Conservation (phyloP, 1,140 invertebrate genomes). For the Phymastichus coffea region DNA sequence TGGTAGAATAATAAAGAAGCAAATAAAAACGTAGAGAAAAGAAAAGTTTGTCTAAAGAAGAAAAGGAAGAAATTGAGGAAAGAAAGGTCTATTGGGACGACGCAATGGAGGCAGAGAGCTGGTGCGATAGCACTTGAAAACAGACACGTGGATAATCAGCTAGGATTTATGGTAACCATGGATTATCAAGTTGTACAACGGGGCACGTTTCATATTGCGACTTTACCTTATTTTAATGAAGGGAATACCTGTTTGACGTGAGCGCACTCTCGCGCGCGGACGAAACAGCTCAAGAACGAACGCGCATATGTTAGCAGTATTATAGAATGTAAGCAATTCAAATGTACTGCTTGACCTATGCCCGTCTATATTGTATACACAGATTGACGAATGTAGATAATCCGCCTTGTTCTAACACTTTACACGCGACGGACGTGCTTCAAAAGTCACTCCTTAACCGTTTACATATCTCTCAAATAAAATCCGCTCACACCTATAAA, state of each 20-base stretch:
- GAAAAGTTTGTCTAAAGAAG: slow-evolving; percentile 26
- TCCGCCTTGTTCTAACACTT: too few relatives aligned
- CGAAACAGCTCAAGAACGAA: slow-evolving; percentile 29
- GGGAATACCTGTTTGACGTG: slow-evolving; percentile 50
- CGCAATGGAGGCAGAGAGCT: slow-evolving; percentile 31
- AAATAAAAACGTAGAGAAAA: slow-evolving; percentile 8
- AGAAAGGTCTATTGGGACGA: background rate
- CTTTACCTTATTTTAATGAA: slow-evolving; percentile 55
- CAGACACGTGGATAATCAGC: slow-evolving; percentile 57
- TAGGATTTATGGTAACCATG: slow-evolving; percentile 59
- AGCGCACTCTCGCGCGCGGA: slow-evolving; percentile 1
- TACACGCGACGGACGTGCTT: too few relatives aligned
- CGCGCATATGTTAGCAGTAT: too few relatives aligned
- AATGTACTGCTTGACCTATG: too few relatives aligned
- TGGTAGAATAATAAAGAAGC: background rate
- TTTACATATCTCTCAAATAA: too few relatives aligned
- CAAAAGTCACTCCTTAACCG: too few relatives aligned
- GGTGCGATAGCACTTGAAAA: slow-evolving; percentile 52
- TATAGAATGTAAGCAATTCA: too few relatives aligned
- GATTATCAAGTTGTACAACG: slow-evolving; percentile 59
- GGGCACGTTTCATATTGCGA: slow-evolving; percentile 57
- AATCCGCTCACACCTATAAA: too few relatives aligned
- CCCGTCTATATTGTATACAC: too few relatives aligned
- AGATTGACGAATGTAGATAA: too few relatives aligned
- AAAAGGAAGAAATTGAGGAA: slow-evolving; percentile 19